These are phyloP conservation scores for Acanthosepion esculentum DNA, from an alignment of 2,888 invertebrate genomes.

Conservation along the genomic window DNA sequence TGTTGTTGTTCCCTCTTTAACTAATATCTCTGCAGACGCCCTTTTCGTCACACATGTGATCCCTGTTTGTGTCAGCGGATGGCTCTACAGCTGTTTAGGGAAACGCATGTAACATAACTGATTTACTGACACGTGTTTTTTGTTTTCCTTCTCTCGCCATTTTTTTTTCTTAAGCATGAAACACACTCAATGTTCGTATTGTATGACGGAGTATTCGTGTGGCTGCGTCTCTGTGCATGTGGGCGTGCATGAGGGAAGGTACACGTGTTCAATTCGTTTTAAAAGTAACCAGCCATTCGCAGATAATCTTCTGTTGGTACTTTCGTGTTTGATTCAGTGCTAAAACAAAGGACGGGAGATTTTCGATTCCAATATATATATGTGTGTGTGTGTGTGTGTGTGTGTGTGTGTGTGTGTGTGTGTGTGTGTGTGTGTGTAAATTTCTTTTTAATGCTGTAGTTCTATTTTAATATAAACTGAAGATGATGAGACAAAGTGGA, in stretches of 20 bases:
- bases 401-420: no score
- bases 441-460: no score
- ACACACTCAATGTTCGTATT: neutral
- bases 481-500: no score
- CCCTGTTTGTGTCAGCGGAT: neutral
- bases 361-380: neutral
- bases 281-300: neutral
- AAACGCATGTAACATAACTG: neutral
- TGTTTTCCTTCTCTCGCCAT: neutral
- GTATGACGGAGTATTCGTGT: neutral
- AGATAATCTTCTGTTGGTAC: neutral
- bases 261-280: neutral
- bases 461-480: no score
- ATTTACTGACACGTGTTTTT: neutral
- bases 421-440: no score
- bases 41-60: slow-evolving; percentile 25
- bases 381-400: no score
- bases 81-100: neutral
- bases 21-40: neutral
- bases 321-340: neutral
- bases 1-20: neutral
- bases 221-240: neutral
- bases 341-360: neutral
- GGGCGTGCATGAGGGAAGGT: neutral
- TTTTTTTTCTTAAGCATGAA: neutral